Evolutionary conservation across 2,113 vertebrate genomes (phyloP).

Genomic region (Scomber scombrus): DNA sequence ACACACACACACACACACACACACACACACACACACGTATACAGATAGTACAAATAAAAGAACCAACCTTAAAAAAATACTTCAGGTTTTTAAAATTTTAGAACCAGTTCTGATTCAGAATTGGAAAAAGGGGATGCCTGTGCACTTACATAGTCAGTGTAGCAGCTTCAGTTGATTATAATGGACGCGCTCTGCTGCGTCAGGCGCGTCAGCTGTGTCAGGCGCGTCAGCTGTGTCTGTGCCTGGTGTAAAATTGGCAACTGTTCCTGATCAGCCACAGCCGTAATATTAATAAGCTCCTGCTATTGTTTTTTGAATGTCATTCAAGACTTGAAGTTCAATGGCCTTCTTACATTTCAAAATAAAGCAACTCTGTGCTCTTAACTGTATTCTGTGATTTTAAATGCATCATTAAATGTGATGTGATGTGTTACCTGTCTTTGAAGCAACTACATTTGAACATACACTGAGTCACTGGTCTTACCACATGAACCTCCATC

Average conservation of each 20-base stretch:
- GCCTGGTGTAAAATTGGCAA: background rate
- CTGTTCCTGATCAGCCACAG: background rate
- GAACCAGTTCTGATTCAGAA: too few relatives aligned
- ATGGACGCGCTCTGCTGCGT: too few relatives aligned
- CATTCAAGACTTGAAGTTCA: background rate
- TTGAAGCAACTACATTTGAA: background rate
- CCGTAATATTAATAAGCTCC: background rate
- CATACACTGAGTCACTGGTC: constrained; percentile 12
- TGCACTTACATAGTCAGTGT: too few relatives aligned
- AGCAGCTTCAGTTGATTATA: too few relatives aligned
- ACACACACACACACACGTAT: too few relatives aligned
- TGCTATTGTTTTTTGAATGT: background rate
- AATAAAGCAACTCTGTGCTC: background rate
- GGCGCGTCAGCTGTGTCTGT: too few relatives aligned
- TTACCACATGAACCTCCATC: background rate
- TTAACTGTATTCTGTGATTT: background rate
- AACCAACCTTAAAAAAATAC: too few relatives aligned
- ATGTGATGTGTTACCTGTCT: background rate
- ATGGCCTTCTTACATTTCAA: background rate
- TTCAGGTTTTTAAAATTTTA: too few relatives aligned
- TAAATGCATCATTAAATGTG: background rate
- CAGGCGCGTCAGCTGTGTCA: too few relatives aligned
- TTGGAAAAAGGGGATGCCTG: too few relatives aligned
- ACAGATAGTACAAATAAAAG: too few relatives aligned
- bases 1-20: too few relatives aligned